These are phyloP conservation scores for Rhynchotus rufescens DNA, from an alignment of 2,797 vertebrate species.

Conservation along the genomic window DNA sequence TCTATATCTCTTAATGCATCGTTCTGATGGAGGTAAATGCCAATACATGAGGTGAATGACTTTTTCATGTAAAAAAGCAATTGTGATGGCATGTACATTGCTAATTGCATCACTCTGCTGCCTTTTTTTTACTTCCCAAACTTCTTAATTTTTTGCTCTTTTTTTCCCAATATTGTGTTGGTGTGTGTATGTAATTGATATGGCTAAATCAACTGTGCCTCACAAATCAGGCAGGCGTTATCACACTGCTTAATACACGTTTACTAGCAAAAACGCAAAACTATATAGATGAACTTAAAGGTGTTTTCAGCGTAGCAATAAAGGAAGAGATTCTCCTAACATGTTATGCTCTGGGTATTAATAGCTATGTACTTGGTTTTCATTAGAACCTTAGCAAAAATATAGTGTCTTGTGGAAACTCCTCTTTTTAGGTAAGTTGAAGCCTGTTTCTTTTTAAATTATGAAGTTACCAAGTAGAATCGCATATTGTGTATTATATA, in stretches of 20 bases:
- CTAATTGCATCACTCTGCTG: not conserved
- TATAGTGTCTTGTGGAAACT: not conserved
- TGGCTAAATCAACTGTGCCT: not conserved
- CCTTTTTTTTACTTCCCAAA: not conserved
- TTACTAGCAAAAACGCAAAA: not conserved
- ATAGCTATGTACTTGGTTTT: not conserved
- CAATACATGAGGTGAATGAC: not conserved
- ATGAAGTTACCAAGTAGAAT: not conserved
- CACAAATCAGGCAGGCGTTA: not conserved
- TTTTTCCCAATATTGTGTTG: not conserved
- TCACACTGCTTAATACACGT: not conserved
- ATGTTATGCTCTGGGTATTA: not conserved
- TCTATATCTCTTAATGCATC: rapidly evolving
- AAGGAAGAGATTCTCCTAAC: not conserved
- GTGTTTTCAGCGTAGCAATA: not conserved
- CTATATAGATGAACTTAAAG: not conserved
- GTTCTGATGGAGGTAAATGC: not conserved
- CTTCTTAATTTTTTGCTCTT: not conserved
- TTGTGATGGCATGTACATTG: not conserved
- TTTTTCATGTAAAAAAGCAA: not conserved
- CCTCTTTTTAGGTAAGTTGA: not conserved
- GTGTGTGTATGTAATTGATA: not conserved
- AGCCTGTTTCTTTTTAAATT: not conserved
- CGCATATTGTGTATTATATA: too few species aligned
- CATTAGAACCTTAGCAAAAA: not conserved